Evolutionary conservation across 1,140 invertebrate genomes (phyloP).

Genomic region (Phocides pigmalion): DNA sequence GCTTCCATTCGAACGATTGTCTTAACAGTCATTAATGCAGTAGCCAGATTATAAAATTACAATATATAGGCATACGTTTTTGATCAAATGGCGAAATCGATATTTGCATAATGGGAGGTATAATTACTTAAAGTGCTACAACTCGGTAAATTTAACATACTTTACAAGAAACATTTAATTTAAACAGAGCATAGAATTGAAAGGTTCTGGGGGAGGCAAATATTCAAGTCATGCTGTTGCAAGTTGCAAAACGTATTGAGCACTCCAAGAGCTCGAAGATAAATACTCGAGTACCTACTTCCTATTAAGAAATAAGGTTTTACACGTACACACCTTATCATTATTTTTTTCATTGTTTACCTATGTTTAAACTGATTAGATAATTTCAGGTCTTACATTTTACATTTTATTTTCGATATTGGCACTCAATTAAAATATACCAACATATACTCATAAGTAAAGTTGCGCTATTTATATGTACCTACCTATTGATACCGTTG

Average conservation of each 20-base stretch:
- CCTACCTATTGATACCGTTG: too few relatives aligned
- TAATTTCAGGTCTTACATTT: too few relatives aligned
- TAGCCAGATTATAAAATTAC: not conserved
- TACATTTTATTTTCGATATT: too few relatives aligned
- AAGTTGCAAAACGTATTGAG: constrained; percentile 1
- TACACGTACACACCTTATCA: not conserved
- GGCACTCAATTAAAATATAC: too few relatives aligned
- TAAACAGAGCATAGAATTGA: constrained; percentile 10
- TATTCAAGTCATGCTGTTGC: not conserved
- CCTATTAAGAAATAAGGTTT: too few relatives aligned
- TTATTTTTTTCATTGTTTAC: not conserved
- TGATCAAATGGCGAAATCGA: constrained; percentile 2
- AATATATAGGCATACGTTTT: not conserved
- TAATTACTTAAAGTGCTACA: constrained; percentile 7
- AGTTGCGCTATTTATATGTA: too few relatives aligned
- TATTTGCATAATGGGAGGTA: constrained; percentile 5
- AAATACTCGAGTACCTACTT: too few relatives aligned
- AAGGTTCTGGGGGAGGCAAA: not conserved
- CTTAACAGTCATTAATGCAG: not conserved
- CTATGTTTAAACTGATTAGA: too few relatives aligned
- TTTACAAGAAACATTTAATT: constrained; percentile 14
- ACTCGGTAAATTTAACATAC: constrained; percentile 5
- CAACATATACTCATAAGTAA: too few relatives aligned
- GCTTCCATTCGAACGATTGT: not conserved
- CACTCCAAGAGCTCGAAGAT: not conserved